phyloP scores from a whole-genome alignment of 2,797 vertebrate genomes.

The Spheniscus humboldti region DNA sequence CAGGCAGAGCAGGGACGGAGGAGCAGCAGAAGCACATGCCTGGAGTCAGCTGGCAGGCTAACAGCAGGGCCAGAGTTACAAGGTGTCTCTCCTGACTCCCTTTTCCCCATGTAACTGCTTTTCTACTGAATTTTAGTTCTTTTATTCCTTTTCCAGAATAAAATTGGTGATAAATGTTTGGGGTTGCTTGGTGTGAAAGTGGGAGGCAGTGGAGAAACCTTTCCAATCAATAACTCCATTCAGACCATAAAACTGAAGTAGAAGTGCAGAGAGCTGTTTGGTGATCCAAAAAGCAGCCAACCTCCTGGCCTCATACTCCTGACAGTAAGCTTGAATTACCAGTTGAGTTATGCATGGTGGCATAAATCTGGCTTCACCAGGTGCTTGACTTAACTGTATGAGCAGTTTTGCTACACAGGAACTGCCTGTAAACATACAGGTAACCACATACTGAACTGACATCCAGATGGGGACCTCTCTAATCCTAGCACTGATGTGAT shows the following conservation, averaged over 20 bases:
- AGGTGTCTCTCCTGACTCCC: neutral
- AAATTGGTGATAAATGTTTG: neutral
- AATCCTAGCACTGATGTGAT: neutral
- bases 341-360: neutral
- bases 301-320: neutral
- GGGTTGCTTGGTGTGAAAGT: neutral
- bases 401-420: neutral
- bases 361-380: neutral
- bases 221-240: neutral
- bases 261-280: neutral
- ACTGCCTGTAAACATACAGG: neutral
- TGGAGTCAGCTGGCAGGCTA: neutral
- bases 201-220: neutral
- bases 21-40: neutral
- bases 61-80: neutral
- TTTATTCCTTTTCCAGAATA: neutral
- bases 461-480: neutral
- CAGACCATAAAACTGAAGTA: neutral
- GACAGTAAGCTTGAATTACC: neutral
- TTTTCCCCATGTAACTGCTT: neutral
- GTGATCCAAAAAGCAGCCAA: neutral
- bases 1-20: neutral
- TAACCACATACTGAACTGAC: neutral
- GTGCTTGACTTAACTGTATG: neutral
- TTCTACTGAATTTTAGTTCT: neutral